Percentiles rank a stretch among this genome's conserved stretches.
Conservation (phyloP, 2,888 invertebrate species). For the Archips xylosteana region DNA sequence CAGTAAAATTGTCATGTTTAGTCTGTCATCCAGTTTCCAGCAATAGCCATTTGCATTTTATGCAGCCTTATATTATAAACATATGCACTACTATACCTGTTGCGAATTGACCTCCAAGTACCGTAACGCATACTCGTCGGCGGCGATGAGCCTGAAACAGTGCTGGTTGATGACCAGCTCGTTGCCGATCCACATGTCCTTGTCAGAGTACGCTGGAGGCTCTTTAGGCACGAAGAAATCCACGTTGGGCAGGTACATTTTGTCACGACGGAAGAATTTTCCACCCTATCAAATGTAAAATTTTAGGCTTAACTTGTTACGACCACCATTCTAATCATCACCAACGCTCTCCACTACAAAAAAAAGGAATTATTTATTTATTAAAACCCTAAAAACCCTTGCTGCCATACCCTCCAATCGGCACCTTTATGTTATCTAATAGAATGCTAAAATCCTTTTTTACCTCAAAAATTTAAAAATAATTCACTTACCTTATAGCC, state of each 20-base stretch:
- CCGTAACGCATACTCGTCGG: conserved; percentile 94
- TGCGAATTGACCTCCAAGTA: conserved; percentile 93
- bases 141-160: conserved; percentile 90
- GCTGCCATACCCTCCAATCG: no score
- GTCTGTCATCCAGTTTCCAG: no score
- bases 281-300: conserved; percentile 72
- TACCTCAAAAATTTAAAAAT: no score
- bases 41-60: no score
- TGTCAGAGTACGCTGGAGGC: conserved; percentile 90
- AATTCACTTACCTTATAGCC: conserved; percentile 79
- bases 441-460: no score
- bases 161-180: conserved; percentile 91
- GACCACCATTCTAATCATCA: no score
- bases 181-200: conserved; percentile 95
- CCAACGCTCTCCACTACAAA: no score
- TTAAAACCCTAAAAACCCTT: no score
- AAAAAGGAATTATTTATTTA: no score
- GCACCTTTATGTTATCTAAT: no score
- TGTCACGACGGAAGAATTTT: conserved; percentile 88
- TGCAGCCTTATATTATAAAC: background rate
- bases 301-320: no score
- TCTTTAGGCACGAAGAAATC: conserved; percentile 89
- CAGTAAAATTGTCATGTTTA: no score
- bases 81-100: conserved; percentile 82
- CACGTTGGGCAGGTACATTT: conserved; percentile 90